Conservation (phyloP, 2,888 invertebrate genomes). For the Falcaria lacertinaria region DNA sequence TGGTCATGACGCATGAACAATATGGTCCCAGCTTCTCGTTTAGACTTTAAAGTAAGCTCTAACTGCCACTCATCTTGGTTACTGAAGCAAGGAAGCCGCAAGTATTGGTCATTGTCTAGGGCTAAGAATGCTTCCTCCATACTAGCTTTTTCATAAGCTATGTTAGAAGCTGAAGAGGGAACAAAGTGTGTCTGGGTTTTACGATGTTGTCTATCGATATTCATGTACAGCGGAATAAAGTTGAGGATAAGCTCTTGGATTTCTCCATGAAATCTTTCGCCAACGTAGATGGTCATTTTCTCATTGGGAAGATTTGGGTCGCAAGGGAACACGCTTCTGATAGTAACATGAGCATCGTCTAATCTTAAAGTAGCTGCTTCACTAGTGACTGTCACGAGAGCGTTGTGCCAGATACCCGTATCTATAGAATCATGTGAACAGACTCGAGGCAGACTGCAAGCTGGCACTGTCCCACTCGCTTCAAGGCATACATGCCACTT, state of each 20-base stretch:
- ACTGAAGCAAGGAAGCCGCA: constrained; percentile 59
- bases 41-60: constrained; percentile 57
- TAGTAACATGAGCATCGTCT: constrained; percentile 46
- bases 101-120: constrained; percentile 50
- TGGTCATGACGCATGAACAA: constrained; percentile 46
- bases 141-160: constrained; percentile 59
- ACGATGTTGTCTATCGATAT: constrained; percentile 28
- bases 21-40: constrained; percentile 51
- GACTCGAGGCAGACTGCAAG: constrained; percentile 49
- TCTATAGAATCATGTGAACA: constrained; percentile 51
- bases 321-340: constrained; percentile 54
- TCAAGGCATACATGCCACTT: constrained; percentile 68
- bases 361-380: constrained; percentile 55
- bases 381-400: constrained; percentile 56
- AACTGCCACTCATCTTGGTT: constrained; percentile 56
- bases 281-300: constrained; percentile 53
- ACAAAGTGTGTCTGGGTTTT: constrained; percentile 26
- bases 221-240: constrained; percentile 57
- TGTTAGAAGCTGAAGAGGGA: constrained; percentile 51
- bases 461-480: constrained; percentile 43
- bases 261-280: constrained; percentile 66
- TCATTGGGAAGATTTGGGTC: constrained; percentile 58
- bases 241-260: constrained; percentile 69
- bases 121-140: constrained; percentile 56
- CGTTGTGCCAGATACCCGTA: constrained; percentile 65